These are phyloP conservation scores for Limnephilus rhombicus DNA, from an alignment of 2,888 invertebrate genomes.

Conservation along the genomic window DNA sequence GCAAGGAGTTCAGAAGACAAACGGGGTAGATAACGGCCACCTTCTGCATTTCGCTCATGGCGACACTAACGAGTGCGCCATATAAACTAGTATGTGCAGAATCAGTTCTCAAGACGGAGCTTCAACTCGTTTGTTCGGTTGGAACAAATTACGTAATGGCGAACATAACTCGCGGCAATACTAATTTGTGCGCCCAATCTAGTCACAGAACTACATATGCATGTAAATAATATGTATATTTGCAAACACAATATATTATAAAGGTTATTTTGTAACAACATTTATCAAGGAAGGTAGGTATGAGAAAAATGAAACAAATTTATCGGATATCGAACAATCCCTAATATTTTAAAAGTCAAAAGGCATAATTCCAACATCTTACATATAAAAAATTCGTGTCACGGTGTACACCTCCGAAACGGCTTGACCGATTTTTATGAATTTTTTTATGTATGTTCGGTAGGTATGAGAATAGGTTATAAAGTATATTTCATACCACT, in stretches of 20 bases:
- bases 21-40: neutral
- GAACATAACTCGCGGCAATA: conserved; percentile 43
- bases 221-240: neutral
- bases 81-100: neutral
- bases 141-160: conserved; percentile 45
- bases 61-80: neutral
- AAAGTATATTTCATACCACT: too few species aligned
- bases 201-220: neutral
- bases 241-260: neutral
- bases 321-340: neutral
- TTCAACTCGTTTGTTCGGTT: neutral
- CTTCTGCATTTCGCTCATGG: neutral
- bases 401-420: too few species aligned
- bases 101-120: neutral
- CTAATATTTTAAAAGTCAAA: neutral
- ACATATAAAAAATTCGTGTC: too few species aligned
- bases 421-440: too few species aligned
- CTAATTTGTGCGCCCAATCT: conserved; percentile 41
- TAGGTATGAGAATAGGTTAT: too few species aligned
- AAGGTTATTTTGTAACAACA: neutral
- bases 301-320: neutral
- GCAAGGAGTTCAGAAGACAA: neutral
- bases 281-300: neutral
- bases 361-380: neutral
- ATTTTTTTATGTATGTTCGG: too few species aligned